phyloP scores from a whole-genome alignment of 2,888 invertebrate species.

The Eilema griseolum region DNA sequence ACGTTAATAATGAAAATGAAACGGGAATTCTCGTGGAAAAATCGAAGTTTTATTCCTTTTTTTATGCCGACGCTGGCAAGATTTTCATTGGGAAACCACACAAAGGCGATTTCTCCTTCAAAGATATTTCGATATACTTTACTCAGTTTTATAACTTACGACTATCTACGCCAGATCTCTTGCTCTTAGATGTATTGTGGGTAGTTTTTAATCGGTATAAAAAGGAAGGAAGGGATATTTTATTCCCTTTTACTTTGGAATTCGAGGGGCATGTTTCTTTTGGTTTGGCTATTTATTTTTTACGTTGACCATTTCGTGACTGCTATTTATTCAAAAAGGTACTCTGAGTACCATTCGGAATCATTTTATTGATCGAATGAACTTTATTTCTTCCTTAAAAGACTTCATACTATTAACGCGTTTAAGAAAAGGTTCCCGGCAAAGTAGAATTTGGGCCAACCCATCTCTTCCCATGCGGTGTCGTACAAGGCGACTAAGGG shows the following conservation, averaged over 20 bases:
- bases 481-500: too few relatives aligned
- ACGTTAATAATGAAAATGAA: conserved; percentile 16
- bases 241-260: neutral
- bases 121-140: conserved; percentile 3
- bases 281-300: neutral
- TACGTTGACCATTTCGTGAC: neutral
- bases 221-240: neutral
- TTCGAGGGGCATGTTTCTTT: neutral
- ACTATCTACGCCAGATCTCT: neutral
- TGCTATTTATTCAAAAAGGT: neutral
- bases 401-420: too few relatives aligned
- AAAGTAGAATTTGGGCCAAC: too few relatives aligned
- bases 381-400: neutral
- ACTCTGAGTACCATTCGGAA: neutral
- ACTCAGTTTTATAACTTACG: conserved; percentile 1
- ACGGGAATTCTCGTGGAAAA: conserved; percentile 6
- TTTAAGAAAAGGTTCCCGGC: too few relatives aligned
- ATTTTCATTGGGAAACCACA: conserved; percentile 11
- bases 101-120: conserved; percentile 10
- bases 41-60: conserved; percentile 8
- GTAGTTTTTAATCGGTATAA: neutral
- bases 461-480: too few relatives aligned
- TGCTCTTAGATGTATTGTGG: neutral
- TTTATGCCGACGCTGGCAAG: conserved; percentile 4
- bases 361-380: neutral